Base-by-base conservation (phyloP, 2,797 vertebrate genomes). In the Sebastes trivittatus region DNA sequence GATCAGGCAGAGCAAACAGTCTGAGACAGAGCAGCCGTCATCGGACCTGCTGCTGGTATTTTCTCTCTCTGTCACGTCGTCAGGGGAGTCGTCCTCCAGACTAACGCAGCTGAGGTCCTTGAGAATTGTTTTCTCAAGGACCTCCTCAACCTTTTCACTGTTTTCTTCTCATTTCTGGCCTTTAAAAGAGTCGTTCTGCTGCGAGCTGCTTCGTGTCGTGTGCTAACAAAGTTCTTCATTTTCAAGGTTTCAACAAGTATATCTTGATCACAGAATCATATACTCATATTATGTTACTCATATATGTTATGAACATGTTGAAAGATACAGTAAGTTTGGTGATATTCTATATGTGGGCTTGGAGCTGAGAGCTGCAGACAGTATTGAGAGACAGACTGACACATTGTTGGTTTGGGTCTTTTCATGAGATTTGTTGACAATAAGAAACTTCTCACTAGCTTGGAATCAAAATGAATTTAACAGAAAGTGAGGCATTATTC, bases 1-100 rank as follows among this genome's bases (percentile, higher is more conserved):
- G 61, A n/a, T 68, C 30, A 46, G 5, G 36, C 4, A 11, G 22
- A 78, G 65, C 82, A 87, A 85, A 88, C 71, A 78, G 18, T 8
- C 11, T 0, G 11, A 0, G 52, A 46, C 25, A 2, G 67, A 68
- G 72, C 52, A 1, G 54, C 54, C 4, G 22, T 42, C 16, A 16
- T 38, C 54, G 2, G 22, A 65, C 61, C 25, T 5, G 77, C 65
- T 7, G 80, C 65, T 77, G 71, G 61, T 82, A 49, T 86, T 68
- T 84, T 78, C 59, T 60, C 1, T 65, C 42, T 36, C 6, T 5
- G 46, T 59, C 64, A 13, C 7, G 7, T 20, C 7, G 61, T 64
- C 79, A 18, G 69, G 54, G 56, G 0, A 38, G 20, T 27, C 6
- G 25, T 56, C 65, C 70, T 79, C 18, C 27, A 54, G 75, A 81